A percentile compares a stretch with the other conserved stretches of the same genome.
phyloP scores from a whole-genome alignment of 2,113 vertebrate genomes.

The Eira barbara region DNA sequence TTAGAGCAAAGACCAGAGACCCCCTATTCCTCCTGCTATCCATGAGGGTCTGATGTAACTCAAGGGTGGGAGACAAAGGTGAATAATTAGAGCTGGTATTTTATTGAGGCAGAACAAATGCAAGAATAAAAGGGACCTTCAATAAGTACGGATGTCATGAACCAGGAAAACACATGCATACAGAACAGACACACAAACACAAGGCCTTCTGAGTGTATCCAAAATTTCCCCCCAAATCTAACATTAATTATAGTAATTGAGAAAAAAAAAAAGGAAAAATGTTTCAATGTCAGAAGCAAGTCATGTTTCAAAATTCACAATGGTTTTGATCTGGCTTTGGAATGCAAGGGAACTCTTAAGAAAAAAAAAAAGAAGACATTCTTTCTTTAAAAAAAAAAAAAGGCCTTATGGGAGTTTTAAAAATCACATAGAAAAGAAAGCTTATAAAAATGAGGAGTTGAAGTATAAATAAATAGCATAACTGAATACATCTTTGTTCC shows the following conservation, averaged over 20 bases:
- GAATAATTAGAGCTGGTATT: not conserved
- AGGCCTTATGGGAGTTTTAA: not conserved
- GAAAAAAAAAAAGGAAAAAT: not conserved
- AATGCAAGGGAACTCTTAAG: not conserved
- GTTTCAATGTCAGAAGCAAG: conserved; percentile 46
- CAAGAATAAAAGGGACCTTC: not conserved
- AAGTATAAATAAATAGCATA: not conserved
- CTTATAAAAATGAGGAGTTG: not conserved
- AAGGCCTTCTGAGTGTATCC: not conserved
- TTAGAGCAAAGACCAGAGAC: not conserved
- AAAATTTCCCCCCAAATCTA: not conserved
- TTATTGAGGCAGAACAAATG: not conserved
- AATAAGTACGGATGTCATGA: not conserved
- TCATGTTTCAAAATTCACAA: conserved; percentile 33
- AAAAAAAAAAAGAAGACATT: not conserved
- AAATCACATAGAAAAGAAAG: not conserved
- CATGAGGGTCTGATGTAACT: not conserved
- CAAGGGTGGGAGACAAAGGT: not conserved
- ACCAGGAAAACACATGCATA: not conserved
- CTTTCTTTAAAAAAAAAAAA: not conserved
- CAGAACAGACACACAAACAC: not conserved
- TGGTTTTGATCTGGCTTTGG: not conserved
- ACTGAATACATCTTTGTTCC: not conserved
- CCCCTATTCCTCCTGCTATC: not conserved
- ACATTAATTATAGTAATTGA: not conserved